Evolutionary conservation across 2,113 vertebrate genomes (phyloP).

Genomic region (Suricata suricatta): DNA sequence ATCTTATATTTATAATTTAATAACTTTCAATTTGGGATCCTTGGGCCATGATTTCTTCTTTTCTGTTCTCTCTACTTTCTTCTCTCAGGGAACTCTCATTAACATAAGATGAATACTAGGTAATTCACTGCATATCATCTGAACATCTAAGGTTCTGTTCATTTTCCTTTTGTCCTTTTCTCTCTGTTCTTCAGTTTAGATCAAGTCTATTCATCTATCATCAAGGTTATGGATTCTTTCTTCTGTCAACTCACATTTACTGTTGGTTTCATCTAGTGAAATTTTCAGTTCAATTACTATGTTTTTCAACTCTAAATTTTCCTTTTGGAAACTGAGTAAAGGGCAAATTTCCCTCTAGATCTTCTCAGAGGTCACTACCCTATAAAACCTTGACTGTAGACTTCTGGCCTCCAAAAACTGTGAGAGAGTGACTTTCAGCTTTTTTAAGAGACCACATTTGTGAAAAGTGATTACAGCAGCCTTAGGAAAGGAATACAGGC

Average conservation of each 20-base stretch:
- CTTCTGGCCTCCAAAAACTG: neutral
- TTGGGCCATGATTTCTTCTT: neutral
- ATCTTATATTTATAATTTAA: neutral
- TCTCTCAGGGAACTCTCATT: neutral
- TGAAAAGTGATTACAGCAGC: neutral
- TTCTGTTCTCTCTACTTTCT: neutral
- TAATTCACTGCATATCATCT: neutral
- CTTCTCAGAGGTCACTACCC: neutral
- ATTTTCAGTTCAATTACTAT: neutral
- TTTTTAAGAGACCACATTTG: neutral
- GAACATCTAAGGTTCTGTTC: neutral
- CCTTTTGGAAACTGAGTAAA: neutral
- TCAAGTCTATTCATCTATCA: neutral
- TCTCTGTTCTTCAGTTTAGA: neutral
- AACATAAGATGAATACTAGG: neutral
- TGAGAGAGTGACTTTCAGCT: neutral
- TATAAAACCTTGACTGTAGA: neutral
- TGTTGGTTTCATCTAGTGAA: neutral
- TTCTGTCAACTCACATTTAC: neutral
- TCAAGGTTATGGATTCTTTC: neutral
- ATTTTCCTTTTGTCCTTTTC: neutral
- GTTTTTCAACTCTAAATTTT: neutral
- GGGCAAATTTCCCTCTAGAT: neutral
- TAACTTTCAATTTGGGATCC: neutral
- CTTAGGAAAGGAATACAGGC: neutral